These are phyloP conservation scores for Calameuta pallipes DNA, from an alignment of 2,888 invertebrate genomes.

Conservation along the genomic window DNA sequence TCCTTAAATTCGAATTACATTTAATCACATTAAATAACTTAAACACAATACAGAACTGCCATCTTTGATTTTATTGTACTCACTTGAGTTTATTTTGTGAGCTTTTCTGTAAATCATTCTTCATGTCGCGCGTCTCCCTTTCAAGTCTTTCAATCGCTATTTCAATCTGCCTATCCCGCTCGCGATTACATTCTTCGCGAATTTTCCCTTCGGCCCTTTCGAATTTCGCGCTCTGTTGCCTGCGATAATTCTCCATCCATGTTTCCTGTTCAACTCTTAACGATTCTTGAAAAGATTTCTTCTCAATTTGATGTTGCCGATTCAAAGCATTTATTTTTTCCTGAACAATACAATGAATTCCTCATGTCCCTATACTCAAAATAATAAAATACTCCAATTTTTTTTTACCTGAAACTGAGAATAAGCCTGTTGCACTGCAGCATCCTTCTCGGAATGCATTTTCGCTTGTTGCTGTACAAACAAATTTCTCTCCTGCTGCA, in stretches of 20 bases:
- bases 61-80: not conserved
- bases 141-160: constrained; percentile 77
- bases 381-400: constrained; percentile 6
- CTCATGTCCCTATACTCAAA: constrained; percentile 2
- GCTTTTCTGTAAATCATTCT: constrained; percentile 70
- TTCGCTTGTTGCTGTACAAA: constrained; percentile 45
- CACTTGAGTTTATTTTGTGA: constrained; percentile 68
- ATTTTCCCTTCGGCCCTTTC: constrained; percentile 77
- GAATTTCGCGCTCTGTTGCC: constrained; percentile 72
- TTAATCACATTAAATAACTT: not conserved
- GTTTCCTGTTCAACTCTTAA: constrained; percentile 73
- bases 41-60: not conserved
- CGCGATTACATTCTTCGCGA: constrained; percentile 76
- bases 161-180: constrained; percentile 85
- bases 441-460: constrained; percentile 44
- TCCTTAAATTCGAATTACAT: constrained; percentile 65
- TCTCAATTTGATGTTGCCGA: constrained; percentile 64
- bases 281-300: constrained; percentile 72
- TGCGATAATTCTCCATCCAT: constrained; percentile 74
- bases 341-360: constrained; percentile 28
- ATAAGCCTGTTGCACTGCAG: constrained; percentile 38
- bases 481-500: constrained; percentile 45
- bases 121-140: constrained; percentile 73
- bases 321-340: constrained; percentile 45
- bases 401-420: constrained; percentile 42